These are phyloP conservation scores for Trididemnum nubilum DNA, from an alignment of 23 tunicate species.

Conservation along the genomic window DNA sequence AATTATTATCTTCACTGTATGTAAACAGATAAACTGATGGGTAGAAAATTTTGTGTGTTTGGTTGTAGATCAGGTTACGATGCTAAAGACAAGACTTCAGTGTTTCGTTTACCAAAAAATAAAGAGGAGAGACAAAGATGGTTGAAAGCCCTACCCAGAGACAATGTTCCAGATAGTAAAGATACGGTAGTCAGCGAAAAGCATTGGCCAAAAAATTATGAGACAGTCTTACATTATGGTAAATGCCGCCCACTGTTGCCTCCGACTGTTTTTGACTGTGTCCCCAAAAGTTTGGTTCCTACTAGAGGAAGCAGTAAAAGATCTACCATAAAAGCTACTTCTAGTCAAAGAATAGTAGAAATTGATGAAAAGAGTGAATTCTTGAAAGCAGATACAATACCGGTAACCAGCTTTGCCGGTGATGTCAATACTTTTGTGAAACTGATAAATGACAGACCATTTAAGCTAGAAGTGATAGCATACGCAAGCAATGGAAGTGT, in stretches of 20 bases:
- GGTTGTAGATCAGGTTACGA: background rate
- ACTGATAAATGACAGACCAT: background rate
- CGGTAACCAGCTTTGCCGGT: background rate
- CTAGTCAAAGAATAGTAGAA: background rate
- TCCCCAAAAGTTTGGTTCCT: conserved; percentile 10
- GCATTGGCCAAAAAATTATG: conserved; percentile 12
- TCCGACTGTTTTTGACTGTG: background rate
- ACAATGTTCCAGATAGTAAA: conserved; percentile 1
- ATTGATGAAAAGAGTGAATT: background rate
- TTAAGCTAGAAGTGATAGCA: background rate
- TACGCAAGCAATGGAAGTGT: background rate
- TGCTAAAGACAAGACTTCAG: background rate
- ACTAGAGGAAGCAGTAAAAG: background rate
- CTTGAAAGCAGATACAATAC: background rate
- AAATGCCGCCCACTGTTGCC: background rate
- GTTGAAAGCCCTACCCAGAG: background rate
- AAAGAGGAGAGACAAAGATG: background rate
- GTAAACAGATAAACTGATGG: too few relatives aligned
- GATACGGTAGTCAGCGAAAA: conserved; percentile 6
- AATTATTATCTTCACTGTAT: too few relatives aligned
- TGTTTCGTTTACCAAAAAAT: background rate
- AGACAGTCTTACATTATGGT: background rate
- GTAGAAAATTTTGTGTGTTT: background rate
- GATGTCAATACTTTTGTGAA: background rate
- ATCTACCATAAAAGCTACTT: background rate